These are phyloP conservation scores for Leptogaster cylindrica DNA, from an alignment of 2,888 invertebrate species.

Conservation along the genomic window DNA sequence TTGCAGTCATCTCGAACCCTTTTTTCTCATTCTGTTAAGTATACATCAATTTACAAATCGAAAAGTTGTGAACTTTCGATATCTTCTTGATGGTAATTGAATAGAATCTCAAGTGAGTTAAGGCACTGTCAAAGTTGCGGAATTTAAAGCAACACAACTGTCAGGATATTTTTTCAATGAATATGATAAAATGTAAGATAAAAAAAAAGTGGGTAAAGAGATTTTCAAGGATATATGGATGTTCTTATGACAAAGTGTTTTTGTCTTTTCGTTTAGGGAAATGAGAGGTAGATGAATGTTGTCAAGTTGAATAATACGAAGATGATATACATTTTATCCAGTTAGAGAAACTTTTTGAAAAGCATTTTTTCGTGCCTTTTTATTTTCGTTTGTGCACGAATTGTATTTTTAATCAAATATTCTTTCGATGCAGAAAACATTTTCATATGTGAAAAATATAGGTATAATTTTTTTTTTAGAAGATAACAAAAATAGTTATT, in stretches of 20 bases:
- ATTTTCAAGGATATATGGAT: conserved; percentile 37
- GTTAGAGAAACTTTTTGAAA: no score
- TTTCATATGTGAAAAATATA: no score
- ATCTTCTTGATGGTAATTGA: conserved; percentile 29
- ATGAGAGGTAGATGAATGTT: conserved; percentile 19
- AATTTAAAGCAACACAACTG: conserved; percentile 26
- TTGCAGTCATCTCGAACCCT: no score
- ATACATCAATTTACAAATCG: conserved; percentile 36
- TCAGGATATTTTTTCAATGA: conserved; percentile 1
- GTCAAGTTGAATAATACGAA: conserved; percentile 28
- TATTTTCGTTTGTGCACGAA: no score
- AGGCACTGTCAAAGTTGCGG: conserved; percentile 8
- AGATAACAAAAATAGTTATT: no score
- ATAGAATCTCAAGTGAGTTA: conserved; percentile 20
- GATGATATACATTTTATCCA: no score
- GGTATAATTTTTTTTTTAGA: no score
- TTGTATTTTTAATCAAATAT: no score
- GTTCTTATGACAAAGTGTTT: conserved; percentile 28
- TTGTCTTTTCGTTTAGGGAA: conserved; percentile 11
- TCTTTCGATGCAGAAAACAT: no score
- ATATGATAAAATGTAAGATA: background rate
- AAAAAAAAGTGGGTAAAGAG: conserved; percentile 29
- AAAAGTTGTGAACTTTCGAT: conserved; percentile 35
- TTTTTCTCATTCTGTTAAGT: background rate
- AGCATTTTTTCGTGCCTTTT: no score